Base-by-base conservation (phyloP, 2,797 vertebrate genomes). In the Typhlichthys eigenmanni region DNA sequence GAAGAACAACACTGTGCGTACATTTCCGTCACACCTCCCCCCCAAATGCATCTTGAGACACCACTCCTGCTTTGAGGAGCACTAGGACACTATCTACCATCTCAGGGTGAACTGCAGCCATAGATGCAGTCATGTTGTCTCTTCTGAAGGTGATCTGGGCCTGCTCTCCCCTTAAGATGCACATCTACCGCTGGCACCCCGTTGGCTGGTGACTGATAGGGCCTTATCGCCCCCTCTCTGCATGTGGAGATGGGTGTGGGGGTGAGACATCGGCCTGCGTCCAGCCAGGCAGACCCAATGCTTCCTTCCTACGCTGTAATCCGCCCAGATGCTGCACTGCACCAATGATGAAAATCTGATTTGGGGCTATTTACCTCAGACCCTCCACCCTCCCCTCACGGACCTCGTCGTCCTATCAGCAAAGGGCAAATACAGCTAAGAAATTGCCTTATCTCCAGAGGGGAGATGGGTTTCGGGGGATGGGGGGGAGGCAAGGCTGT, bases 121-220 rank as follows among this genome's bases (percentile, higher is more conserved):
- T 59, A 52, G 72, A 52, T 71, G 56, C 52, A 12, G 46, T 24
- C 17, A 9, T 11, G 54, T 24, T 71, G n/a, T 29, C 43, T 7
- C 14, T 75, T 60, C 72, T 79, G 78, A 85, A 85, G 81, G 81
- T 84, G 86, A 86, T 84, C 79, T 58, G 72, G 68, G 66, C 63
- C 5, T 10, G 62, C 50, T 68, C 72, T 78, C 68, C 66, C 70
- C 55, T 85, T 60, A 76, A 82, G 78, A 83, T 86, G 77, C 67
- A 78, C 84, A 62, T 80, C 59, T 2, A 58, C 79, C 61, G 55
- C 69, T 70, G 82, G 83, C 79, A 60, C 69, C 13, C 80, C 59
- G 71, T 75, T 46, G 64, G 68, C 55, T 71, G 58, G 76, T 71
- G 78, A 76, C 68, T 64, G 85, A 84, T 79, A 82, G 57, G 52